Conservation (phyloP, 2,888 invertebrate species). For the Chloroclysta siterata region DNA sequence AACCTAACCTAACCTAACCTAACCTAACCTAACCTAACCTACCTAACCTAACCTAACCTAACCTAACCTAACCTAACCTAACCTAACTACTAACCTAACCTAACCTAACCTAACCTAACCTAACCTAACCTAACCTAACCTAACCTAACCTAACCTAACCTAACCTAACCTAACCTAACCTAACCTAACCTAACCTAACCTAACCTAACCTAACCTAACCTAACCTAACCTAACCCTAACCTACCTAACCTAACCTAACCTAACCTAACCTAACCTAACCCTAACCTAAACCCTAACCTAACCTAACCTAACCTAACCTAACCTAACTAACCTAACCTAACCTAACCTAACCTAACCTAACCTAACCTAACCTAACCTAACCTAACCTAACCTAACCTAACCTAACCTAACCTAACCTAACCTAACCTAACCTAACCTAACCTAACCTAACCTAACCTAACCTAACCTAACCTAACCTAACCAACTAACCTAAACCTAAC, state of each 20-base stretch:
- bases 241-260: constrained; percentile 17
- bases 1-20: constrained; percentile 26
- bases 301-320: constrained; percentile 17
- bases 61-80: constrained; percentile 25
- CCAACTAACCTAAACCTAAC: constrained; percentile 36
- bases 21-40: constrained; percentile 24
- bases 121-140: constrained; percentile 23
- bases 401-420: constrained; percentile 20
- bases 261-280: constrained; percentile 17
- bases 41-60: constrained; percentile 20
- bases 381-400: constrained; percentile 37
- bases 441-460: constrained; percentile 20
- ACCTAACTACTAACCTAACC: constrained; percentile 24
- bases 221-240: constrained; percentile 17
- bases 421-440: constrained; percentile 19
- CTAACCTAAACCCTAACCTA: constrained; percentile 16
- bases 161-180: constrained; percentile 18
- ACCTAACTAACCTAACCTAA: constrained; percentile 33
- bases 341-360: constrained; percentile 14
- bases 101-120: constrained; percentile 26
- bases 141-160: constrained; percentile 18
- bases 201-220: constrained; percentile 18
- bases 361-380: constrained; percentile 10
- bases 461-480: constrained; percentile 20
- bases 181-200: constrained; percentile 18